Evolutionary conservation across 2,113 vertebrate species (phyloP).

Genomic region (Ceyx melanurus): DNA sequence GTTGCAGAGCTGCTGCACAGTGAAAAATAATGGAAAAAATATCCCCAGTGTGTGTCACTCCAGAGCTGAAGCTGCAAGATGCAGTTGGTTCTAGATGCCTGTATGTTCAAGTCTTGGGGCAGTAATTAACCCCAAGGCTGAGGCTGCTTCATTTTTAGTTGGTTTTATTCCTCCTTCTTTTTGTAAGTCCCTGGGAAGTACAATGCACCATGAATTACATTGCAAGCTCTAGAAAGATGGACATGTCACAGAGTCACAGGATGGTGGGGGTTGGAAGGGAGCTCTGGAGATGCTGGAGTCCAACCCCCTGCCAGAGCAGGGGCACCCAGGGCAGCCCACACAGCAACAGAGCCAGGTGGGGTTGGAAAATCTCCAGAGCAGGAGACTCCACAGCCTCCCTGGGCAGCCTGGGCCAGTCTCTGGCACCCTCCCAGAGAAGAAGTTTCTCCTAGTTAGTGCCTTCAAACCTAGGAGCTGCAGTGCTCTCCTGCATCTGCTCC

Average conservation of each 20-base stretch:
- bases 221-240: not conserved
- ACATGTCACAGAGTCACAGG: no score
- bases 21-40: not conserved
- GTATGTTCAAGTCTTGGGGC: not conserved
- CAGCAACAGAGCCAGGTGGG: no score
- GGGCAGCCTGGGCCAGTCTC: no score
- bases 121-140: not conserved
- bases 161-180: rapidly evolving
- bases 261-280: no score
- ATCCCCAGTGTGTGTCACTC: not conserved
- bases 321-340: no score
- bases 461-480: not conserved
- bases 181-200: not conserved
- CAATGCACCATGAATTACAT: not conserved
- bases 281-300: no score
- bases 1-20: not conserved
- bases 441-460: not conserved
- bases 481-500: not conserved
- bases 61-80: not conserved
- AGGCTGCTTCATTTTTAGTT: rapidly evolving
- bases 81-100: not conserved
- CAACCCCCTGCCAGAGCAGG: no score
- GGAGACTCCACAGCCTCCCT: no score
- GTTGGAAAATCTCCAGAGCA: no score
- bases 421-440: no score